Evolutionary conservation across 1,140 invertebrate species (phyloP).

Genomic region (Gryon sp.): DNA sequence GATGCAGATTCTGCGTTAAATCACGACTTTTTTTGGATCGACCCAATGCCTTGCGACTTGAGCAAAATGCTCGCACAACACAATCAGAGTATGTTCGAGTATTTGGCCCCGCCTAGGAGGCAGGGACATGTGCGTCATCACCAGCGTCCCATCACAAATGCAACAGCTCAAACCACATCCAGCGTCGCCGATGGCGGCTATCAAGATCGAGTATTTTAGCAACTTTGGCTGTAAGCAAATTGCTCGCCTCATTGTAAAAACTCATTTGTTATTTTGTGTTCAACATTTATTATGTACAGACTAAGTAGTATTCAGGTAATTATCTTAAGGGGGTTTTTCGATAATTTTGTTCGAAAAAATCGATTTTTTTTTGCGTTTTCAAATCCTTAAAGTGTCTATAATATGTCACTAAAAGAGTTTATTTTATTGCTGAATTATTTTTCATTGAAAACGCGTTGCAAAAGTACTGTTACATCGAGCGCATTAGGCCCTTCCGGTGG

Average conservation of each 20-base stretch:
- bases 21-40: constrained; percentile 99
- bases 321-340: no score
- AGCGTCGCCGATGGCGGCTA: constrained; percentile 84
- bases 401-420: no score
- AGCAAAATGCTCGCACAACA: constrained; percentile 96
- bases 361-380: no score
- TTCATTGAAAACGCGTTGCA: no score
- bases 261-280: no score
- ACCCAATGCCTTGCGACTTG: constrained; percentile 95
- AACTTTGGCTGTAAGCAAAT: constrained; percentile 43
- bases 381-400: no score
- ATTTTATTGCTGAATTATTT: no score
- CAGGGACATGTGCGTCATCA: constrained; percentile 86
- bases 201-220: constrained; percentile 88
- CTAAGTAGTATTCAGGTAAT: no score
- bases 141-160: constrained; percentile 81
- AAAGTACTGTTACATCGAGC: no score
- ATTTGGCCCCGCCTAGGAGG: constrained; percentile 90
- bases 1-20: constrained; percentile 96
- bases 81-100: constrained; percentile 98
- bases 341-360: no score
- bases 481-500: no score
- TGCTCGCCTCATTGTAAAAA: background rate
- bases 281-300: no score
- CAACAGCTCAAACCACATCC: constrained; percentile 79